Base-by-base conservation (phyloP, 2,113 vertebrate species). In the Odocoileus virginianus region DNA sequence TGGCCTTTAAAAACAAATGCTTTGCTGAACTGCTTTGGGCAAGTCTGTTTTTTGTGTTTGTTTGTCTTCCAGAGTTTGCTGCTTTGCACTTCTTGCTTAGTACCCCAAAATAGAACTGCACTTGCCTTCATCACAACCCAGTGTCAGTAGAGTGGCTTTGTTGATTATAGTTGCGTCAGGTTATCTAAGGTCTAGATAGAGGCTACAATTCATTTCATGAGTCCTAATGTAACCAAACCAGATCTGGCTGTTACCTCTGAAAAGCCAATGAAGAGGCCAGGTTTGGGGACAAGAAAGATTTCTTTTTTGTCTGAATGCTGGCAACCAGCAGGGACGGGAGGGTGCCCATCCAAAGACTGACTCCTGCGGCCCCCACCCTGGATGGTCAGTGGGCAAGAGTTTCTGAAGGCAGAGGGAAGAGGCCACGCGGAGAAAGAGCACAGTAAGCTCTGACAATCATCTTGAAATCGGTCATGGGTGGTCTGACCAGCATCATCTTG, bases 241-340 rank as follows among this genome's bases (percentile, higher is more conserved):
- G 15, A 16, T 64, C 33, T 33, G 61, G 30, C 15, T 64, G 15
- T 30, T 61, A 2, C 28, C 30, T 64, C 15, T 64, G 15, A 33
- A n/a, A 64, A 64, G 61, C 61, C 7, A 64, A 64, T 64, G n/a
- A 64, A 17, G 14, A 64, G 61, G 30, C 61, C 61, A 64, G 61
- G 30, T n/a, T n/a, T 33, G 14, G 33, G 61, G 30, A 17, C 15
- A n/a, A 64, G 61, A 64, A n/a, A 64, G 14, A 17, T 64, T 64
- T 64, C 61, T 64, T 64, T 12, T 61, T 64, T 33, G 33, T 17
- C 33, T 33, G 15, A n/a, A 64, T n/a, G 61, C 33, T 64, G 61
- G 15, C 30, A n/a, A 64, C 15, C 15, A 64, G 61, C 0, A 2
- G 13, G 14, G 61, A 6, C 3, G 30, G 7, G 30, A 30, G 15